phyloP scores from a whole-genome alignment of 1,140 invertebrate species.

The Heliconius nattereri region DNA sequence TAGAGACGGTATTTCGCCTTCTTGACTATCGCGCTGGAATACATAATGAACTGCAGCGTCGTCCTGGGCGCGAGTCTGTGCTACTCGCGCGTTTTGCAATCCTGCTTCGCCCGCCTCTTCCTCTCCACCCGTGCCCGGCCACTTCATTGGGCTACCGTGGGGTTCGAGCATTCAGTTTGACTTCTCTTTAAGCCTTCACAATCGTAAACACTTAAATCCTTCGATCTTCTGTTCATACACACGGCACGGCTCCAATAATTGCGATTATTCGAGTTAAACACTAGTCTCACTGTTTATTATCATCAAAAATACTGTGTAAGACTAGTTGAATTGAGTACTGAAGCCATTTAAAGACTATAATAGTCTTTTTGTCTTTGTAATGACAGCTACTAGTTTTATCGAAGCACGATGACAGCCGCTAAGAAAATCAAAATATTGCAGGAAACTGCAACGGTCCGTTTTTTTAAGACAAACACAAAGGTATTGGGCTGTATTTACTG shows the following conservation, averaged over 20 bases:
- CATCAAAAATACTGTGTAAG: conserved; percentile 55
- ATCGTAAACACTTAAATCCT: conserved; percentile 63
- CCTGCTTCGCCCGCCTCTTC: conserved; percentile 77
- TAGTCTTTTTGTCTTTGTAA: conserved; percentile 74
- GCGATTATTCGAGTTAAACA: conserved; percentile 50
- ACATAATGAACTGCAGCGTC: conserved; percentile 94
- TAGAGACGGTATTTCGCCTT: conserved; percentile 87
- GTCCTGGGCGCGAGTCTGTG: conserved; percentile 86
- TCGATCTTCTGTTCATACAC: conserved; percentile 51
- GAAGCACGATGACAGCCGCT: conserved; percentile 78
- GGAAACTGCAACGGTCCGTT: conserved; percentile 65
- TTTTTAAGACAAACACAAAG: conserved; percentile 66
- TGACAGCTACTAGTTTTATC: conserved; percentile 73
- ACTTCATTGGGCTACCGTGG: conserved; percentile 82
- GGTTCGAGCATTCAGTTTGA: conserved; percentile 81
- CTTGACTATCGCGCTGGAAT: conserved; percentile 89
- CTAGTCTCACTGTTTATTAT: conserved; percentile 61
- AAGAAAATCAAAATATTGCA: conserved; percentile 76
- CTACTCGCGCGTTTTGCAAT: conserved; percentile 67
- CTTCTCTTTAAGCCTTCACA: conserved; percentile 59
- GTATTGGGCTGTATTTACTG: conserved; percentile 49
- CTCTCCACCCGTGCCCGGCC: conserved; percentile 78
- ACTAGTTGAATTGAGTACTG: conserved; percentile 50
- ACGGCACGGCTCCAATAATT: conserved; percentile 46
- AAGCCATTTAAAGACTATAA: conserved; percentile 64